Base-by-base conservation (phyloP, 2,113 vertebrate species). In the Serinus canaria region DNA sequence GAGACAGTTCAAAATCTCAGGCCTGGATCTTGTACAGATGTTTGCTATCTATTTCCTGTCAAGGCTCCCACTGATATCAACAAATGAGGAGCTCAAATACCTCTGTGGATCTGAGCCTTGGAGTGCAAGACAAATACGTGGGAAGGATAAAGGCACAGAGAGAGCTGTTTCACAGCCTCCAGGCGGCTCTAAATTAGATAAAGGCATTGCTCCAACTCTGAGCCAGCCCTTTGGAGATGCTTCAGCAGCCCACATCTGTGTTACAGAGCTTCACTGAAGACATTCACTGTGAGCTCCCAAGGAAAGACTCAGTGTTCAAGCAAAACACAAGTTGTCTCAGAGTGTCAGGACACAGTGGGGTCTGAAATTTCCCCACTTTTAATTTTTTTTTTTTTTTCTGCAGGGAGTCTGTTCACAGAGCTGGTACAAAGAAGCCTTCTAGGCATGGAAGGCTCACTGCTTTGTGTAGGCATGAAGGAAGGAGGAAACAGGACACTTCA, bases 231-330 rank as follows among this genome's bases (percentile, higher is more conserved):
- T 46, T 79, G 49, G 78, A 94, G 62, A 77, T 73, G 46, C 49
- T 69, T 73, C 87, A 91, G 78, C 87, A 92, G 59, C 52, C 43
- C 88, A 90, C 88, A 83, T 92, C 86, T 87, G 68, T 77, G 64
- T 59, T 85, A 72, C 6, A 43, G 63, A 93, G 63, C 28, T 43
- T 77, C 50, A 46, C 72, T 59, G n/a, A 88, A 28, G 79, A 77
- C 0, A 0, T 82, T 43, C 79, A 86, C 43, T 53, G 55, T 20
- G 28, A 83, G 41, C 5, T 93, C n/a, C 20, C 12, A 83, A 74
- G 56, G 81, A 89, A 91, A 84, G 78, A 68, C 15, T 22, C 35
- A 52, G 13, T 27, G 27, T 15, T 88, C 59, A 77, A 75, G 35
- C 25, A 90, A 94, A 94, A 80, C 7, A 8, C 13, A 53, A 11